Evolutionary conservation across 2,113 vertebrate genomes (phyloP).

Genomic region (Cyphomyrus plagiostoma): DNA sequence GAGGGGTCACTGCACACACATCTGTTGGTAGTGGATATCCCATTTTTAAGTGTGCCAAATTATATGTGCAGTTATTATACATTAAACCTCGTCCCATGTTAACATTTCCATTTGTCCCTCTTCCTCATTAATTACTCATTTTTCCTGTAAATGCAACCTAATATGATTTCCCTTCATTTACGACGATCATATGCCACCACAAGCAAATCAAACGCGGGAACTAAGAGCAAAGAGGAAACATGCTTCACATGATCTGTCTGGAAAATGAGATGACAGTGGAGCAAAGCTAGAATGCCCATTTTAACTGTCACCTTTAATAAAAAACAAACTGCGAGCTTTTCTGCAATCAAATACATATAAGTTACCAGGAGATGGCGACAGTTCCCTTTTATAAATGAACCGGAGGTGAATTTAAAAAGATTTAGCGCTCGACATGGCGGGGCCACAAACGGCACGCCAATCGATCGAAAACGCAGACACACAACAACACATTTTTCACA

Average conservation of each 20-base stretch:
- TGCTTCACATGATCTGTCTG: neutral
- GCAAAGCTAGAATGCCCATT: neutral
- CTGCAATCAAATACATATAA: neutral
- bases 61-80: neutral
- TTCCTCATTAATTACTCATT: neutral
- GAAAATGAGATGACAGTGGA: neutral
- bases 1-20: neutral
- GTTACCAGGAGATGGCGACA: conserved; percentile 47
- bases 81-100: neutral
- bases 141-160: neutral
- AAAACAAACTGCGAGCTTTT: neutral
- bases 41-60: neutral
- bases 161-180: neutral
- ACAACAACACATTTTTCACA: neutral
- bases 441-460: neutral
- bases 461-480: neutral
- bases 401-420: neutral
- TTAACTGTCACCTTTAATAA: neutral
- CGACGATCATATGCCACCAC: neutral
- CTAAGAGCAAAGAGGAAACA: neutral
- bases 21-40: neutral
- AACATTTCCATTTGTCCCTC: neutral
- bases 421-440: neutral
- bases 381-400: neutral
- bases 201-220: neutral